phyloP scores from a whole-genome alignment of 2,797 vertebrate genomes.

The Pipistrellus nathusii region DNA sequence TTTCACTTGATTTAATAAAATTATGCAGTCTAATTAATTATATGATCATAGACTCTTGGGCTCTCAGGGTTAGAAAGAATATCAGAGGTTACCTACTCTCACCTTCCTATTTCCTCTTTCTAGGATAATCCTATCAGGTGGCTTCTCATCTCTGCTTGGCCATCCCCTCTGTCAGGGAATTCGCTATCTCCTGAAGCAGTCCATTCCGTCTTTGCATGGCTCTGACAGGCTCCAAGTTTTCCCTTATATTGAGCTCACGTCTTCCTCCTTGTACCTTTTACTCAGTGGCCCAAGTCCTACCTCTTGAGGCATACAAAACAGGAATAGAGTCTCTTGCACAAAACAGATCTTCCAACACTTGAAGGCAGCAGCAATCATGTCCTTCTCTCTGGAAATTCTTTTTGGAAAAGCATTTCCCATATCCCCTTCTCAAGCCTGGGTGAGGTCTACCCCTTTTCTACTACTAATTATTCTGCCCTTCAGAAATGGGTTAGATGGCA shows the following conservation, averaged over 20 bases:
- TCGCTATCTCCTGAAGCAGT: neutral
- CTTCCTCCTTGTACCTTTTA: neutral
- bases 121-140: neutral
- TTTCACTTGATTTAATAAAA: constrained; percentile 61
- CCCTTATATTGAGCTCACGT: neutral
- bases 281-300: neutral
- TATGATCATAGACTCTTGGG: neutral
- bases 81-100: neutral
- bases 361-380: neutral
- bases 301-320: neutral
- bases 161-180: neutral
- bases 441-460: constrained; percentile 64
- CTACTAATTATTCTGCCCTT: constrained; percentile 77
- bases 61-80: constrained; percentile 6
- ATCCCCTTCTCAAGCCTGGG: constrained; percentile 20
- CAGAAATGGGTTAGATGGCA: constrained; percentile 68
- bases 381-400: constrained; percentile 44
- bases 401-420: constrained; percentile 43
- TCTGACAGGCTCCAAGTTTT: neutral
- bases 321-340: neutral
- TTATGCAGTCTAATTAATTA: neutral
- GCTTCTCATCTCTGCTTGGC: constrained; percentile 6
- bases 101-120: neutral
- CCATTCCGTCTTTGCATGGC: neutral
- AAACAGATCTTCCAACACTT: constrained; percentile 35